Percentiles rank a stretch among this genome's conserved stretches.
Evolutionary conservation across 2,113 vertebrate species (phyloP).

Genomic region (Eudorcas thomsonii): DNA sequence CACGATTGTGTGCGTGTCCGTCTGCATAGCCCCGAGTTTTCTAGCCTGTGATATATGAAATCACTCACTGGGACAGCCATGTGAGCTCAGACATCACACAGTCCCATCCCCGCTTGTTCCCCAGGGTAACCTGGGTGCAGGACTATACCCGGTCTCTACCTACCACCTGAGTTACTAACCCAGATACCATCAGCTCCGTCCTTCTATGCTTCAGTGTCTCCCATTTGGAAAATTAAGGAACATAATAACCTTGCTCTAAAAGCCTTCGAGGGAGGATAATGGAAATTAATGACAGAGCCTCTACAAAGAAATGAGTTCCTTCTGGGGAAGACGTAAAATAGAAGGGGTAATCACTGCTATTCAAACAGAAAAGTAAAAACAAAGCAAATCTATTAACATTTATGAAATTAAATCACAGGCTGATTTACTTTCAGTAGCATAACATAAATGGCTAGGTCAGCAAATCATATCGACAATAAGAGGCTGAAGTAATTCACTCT

Average conservation of each 20-base stretch:
- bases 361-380: constrained; percentile 33
- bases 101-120: neutral
- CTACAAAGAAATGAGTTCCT: neutral
- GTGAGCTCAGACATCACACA: neutral
- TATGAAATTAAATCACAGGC: constrained; percentile 44
- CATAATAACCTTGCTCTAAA: neutral
- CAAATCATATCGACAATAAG: constrained; percentile 29
- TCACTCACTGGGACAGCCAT: neutral
- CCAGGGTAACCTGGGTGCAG: neutral
- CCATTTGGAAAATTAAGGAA: neutral
- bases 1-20: neutral
- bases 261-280: neutral
- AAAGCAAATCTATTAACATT: constrained; percentile 13
- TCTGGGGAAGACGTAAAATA: neutral
- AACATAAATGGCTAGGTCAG: neutral
- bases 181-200: neutral
- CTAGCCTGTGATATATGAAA: neutral
- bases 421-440: constrained; percentile 33
- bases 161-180: neutral
- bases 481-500: neutral
- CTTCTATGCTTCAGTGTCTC: constrained; percentile 43
- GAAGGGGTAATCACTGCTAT: constrained; percentile 11
- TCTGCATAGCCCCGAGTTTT: neutral
- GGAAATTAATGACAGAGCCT: constrained; percentile 26
- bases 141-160: neutral